Evolutionary conservation across 2,888 invertebrate species (phyloP).

Genomic region (Ypsolopha scabrella): DNA sequence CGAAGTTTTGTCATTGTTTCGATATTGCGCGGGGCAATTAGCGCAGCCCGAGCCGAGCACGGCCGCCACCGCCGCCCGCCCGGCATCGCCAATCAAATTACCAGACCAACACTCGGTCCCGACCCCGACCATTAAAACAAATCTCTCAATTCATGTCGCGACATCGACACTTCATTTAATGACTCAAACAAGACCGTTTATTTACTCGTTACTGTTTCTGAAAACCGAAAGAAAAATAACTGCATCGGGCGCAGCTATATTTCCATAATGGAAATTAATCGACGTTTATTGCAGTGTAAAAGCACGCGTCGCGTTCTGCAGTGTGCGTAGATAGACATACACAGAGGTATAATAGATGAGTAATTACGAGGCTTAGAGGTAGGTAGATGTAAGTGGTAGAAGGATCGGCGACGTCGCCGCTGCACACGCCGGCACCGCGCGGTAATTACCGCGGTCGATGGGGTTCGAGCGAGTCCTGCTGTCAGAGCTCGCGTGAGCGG

Average conservation of each 20-base stretch:
- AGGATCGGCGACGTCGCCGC: constrained; percentile 57
- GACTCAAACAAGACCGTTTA: constrained; percentile 22
- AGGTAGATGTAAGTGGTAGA: constrained; percentile 12
- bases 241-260: no score
- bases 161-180: constrained; percentile 53
- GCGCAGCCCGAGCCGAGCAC: constrained; percentile 46
- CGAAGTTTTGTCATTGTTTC: constrained; percentile 67
- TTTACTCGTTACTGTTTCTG: neutral
- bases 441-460: constrained; percentile 56
- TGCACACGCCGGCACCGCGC: constrained; percentile 40
- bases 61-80: constrained; percentile 28
- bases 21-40: constrained; percentile 66
- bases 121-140: constrained; percentile 38
- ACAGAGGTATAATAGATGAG: constrained; percentile 2
- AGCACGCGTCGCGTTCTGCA: constrained; percentile 6
- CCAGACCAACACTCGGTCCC: constrained; percentile 29
- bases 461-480: constrained; percentile 57
- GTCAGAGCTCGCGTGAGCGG: constrained; percentile 63
- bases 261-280: no score
- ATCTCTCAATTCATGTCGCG: constrained; percentile 30
- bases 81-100: constrained; percentile 59
- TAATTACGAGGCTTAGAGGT: constrained; percentile 22
- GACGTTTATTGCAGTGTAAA: neutral
- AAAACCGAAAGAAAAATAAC: no score
- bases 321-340: constrained; percentile 3